Conservation (phyloP, 1,140 invertebrate genomes). For the Stegodyphus dumicola region DNA sequence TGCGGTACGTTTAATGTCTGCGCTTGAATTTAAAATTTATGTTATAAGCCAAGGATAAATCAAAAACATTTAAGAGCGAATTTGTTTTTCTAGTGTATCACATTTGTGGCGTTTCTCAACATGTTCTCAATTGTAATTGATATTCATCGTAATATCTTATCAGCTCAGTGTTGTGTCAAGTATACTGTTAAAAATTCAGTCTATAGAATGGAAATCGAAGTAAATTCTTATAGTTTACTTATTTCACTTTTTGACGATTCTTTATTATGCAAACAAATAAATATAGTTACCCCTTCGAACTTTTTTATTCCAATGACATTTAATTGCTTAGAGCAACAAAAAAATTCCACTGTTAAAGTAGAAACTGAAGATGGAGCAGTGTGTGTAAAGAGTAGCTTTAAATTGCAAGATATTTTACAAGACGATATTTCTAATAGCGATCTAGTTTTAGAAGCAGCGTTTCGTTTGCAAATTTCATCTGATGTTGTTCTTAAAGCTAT, state of each 20-base stretch:
- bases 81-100: too few species aligned
- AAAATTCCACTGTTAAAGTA: not conserved
- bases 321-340: not conserved
- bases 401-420: not conserved
- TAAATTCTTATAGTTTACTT: not conserved
- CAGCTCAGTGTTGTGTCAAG: not conserved
- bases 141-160: conserved; percentile 3
- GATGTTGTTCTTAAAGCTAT: not conserved
- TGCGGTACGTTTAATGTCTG: not conserved
- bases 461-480: not conserved
- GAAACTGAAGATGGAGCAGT: not conserved
- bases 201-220: not conserved
- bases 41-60: not conserved
- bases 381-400: not conserved
- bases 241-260: not conserved
- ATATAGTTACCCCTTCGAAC: not conserved
- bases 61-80: too few species aligned
- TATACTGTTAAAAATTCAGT: not conserved
- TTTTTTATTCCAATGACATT: not conserved
- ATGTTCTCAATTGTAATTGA: not conserved
- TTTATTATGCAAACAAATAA: not conserved
- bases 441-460: not conserved
- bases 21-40: not conserved
- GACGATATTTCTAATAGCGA: not conserved
- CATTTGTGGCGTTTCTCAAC: not conserved